A percentile compares a stretch with the other conserved stretches of the same genome.
Evolutionary conservation across 1,140 invertebrate genomes (phyloP).

Genomic region (Notospermus geniculatus): DNA sequence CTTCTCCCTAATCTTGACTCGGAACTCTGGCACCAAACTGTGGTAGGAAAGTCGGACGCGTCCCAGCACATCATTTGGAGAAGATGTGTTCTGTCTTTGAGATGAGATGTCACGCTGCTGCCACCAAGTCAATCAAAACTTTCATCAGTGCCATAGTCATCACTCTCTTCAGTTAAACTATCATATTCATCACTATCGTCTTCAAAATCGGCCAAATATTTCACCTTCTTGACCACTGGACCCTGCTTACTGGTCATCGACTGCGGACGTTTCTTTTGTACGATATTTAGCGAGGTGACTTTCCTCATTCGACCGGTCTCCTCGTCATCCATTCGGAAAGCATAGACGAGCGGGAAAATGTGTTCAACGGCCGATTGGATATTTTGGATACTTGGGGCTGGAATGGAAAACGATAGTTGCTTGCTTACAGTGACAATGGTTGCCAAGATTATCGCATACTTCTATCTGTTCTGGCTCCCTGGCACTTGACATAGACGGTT

Average conservation of each 20-base stretch:
- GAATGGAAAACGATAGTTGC: slow-evolving; percentile 22
- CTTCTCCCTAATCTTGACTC: too few species aligned
- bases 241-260: neutral
- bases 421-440: too few species aligned
- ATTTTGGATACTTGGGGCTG: slow-evolving; percentile 83
- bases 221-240: slow-evolving; percentile 11
- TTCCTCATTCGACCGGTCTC: neutral
- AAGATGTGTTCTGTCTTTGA: too few species aligned
- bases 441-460: neutral
- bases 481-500: neutral
- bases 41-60: too few species aligned
- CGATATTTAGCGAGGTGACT: neutral
- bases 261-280: neutral
- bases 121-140: slow-evolving; percentile 26
- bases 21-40: too few species aligned
- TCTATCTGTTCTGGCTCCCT: neutral
- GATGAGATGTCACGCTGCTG: too few species aligned
- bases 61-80: too few species aligned
- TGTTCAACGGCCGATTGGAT: slow-evolving; percentile 90
- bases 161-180: slow-evolving; percentile 12
- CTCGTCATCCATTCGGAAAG: slow-evolving; percentile 75
- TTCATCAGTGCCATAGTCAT: slow-evolving; percentile 16
- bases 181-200: slow-evolving; percentile 12
- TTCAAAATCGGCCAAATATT: neutral
- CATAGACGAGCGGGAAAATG: slow-evolving; percentile 88